A percentile compares a stretch with the other conserved stretches of the same genome.
Conservation (phyloP, 2,797 vertebrate species). For the Xerus rutilus region DNA sequence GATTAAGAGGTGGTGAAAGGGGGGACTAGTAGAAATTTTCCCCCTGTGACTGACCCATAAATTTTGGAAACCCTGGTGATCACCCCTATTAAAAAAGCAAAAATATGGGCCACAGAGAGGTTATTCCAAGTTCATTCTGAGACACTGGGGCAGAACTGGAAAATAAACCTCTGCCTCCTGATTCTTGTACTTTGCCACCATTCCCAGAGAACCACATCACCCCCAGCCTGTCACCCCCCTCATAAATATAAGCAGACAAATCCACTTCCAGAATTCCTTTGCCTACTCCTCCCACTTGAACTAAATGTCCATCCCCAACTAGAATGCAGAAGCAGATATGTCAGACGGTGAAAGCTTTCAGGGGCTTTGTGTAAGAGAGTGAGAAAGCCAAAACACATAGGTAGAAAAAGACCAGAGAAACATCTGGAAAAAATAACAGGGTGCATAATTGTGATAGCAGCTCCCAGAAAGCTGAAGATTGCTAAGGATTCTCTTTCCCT, state of each 20-base stretch:
- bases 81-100: slow-evolving; percentile 82
- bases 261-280: slow-evolving; percentile 52
- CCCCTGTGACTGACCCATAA: slow-evolving; percentile 81
- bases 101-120: slow-evolving; percentile 80
- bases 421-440: slow-evolving; percentile 76
- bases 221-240: slow-evolving; percentile 44
- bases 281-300: slow-evolving; percentile 27
- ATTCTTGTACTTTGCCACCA: slow-evolving; percentile 29
- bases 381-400: slow-evolving; percentile 16
- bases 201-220: background rate
- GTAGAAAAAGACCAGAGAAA: slow-evolving; percentile 75
- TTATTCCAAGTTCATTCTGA: slow-evolving; percentile 84
- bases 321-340: background rate
- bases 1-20: slow-evolving; percentile 81
- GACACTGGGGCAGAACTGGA: slow-evolving; percentile 58
- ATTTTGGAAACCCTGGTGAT: slow-evolving; percentile 81
- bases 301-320: background rate
- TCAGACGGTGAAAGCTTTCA: slow-evolving; percentile 23
- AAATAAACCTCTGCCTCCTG: slow-evolving; percentile 77
- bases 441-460: slow-evolving; percentile 62
- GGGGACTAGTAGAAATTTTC: slow-evolving; percentile 75
- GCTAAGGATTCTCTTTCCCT: slow-evolving; percentile 65
- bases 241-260: slow-evolving; percentile 74
- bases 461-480: slow-evolving; percentile 64
- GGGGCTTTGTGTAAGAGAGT: slow-evolving; percentile 33